A percentile compares a stretch with the other conserved stretches of the same genome.
These are phyloP conservation scores for Platyura marginata DNA, from an alignment of 1,140 invertebrate species.

Conservation along the genomic window DNA sequence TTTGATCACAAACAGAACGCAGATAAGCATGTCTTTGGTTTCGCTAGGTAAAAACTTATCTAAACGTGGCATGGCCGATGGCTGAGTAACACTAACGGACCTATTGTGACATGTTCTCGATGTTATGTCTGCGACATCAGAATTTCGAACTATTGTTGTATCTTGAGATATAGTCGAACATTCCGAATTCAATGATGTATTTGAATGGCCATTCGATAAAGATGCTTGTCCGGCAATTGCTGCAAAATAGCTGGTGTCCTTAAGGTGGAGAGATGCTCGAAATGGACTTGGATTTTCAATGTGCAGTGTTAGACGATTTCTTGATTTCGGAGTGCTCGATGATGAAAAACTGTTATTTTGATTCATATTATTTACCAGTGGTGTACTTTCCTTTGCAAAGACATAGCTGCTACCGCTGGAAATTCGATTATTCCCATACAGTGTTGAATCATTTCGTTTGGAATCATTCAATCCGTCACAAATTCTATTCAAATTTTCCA, in stretches of 20 bases:
- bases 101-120: conserved; percentile 22
- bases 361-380: conserved; percentile 9
- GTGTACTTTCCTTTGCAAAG: conserved; percentile 21
- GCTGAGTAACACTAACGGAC: conserved; percentile 35
- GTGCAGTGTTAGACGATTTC: conserved; percentile 30
- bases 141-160: conserved; percentile 34
- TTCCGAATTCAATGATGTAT: conserved; percentile 22
- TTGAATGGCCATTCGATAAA: conserved; percentile 36
- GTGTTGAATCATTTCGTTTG: conserved; percentile 20
- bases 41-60: conserved; percentile 48
- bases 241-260: conserved; percentile 56
- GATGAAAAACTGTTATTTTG: conserved; percentile 5
- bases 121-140: conserved; percentile 8
- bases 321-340: conserved; percentile 26
- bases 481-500: conserved; percentile 61
- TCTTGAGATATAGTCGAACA: conserved; percentile 34
- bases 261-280: conserved; percentile 33
- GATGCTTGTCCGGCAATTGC: conserved; percentile 55
- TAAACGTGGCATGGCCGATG: conserved; percentile 31
- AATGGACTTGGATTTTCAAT: conserved; percentile 33
- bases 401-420: conserved; percentile 29
- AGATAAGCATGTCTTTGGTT: conserved; percentile 66
- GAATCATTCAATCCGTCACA: conserved; percentile 20
- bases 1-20: conserved; percentile 81
- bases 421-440: conserved; percentile 25